Base-by-base conservation (phyloP, 2,888 invertebrate genomes). In the Amphipyra tragopoginis region DNA sequence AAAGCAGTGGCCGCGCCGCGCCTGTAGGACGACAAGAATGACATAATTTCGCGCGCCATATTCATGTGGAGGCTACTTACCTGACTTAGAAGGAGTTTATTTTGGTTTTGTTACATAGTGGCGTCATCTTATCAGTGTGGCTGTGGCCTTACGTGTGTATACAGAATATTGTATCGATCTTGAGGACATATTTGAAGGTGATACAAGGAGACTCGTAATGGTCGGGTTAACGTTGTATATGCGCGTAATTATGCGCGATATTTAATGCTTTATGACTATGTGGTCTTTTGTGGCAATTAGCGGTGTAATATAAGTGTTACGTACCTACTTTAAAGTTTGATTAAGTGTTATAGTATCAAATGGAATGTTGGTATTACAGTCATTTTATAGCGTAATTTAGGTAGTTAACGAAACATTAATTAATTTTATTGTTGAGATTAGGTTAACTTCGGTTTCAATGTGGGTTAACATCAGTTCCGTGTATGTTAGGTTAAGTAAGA, bases 241-340 rank as follows among this genome's bases (percentile, higher is more conserved):
- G 15, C 34, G 49, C 54, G 44, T 65, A 68, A 64, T 67, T 68
- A 65, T 57, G 52, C 50, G 55, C 50, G 44, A 58, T 69, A 74
- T 72, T 69, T 69, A 75, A 73, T 56, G 60, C 29, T 71, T 65
- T 56, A 72, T 56, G 72, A 52, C 53, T 59, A 54, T 67, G 64
- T 45, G 72, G 66, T 60, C 42, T 61, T 75, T 59, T 47, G 45
- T 52, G 47, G 60, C 66, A 69, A 67, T 77, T 72, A 75, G 65
- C 33, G 66, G 53, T 58, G 62, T 70, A 62, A 74, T 73, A 36
- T 73, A 75, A 77, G 62, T 60, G 47, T 50, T 60, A 65, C 58
- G 48, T 61, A 69, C 65, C 65, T 72, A 67, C 62, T 77, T 69
- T 77, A 72, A 75, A 72, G 66, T 72, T 61, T 72, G 72, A 72